Evolutionary conservation across 2,888 invertebrate genomes (phyloP).

Genomic region (Pardosa pseudoannulata): DNA sequence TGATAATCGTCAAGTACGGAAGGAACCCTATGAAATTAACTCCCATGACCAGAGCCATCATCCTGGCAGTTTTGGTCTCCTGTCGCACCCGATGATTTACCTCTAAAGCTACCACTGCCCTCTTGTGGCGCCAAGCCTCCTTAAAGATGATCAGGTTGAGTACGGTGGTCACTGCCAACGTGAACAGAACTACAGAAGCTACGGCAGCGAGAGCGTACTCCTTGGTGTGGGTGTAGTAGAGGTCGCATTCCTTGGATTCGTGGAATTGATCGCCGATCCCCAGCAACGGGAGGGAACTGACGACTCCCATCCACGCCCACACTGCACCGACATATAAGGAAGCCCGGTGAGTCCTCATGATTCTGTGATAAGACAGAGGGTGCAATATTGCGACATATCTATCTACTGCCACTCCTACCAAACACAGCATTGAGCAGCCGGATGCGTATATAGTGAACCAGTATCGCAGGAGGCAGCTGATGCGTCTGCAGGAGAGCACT

Average conservation of each 20-base stretch:
- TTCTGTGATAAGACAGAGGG: conserved; percentile 72
- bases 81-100: conserved; percentile 54
- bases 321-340: conserved; percentile 62
- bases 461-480: conserved; percentile 73
- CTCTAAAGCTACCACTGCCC: conserved; percentile 71
- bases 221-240: conserved; percentile 73
- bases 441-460: conserved; percentile 73
- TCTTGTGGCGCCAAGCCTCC: conserved; percentile 74
- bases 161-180: conserved; percentile 73
- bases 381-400: conserved; percentile 74
- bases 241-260: conserved; percentile 74
- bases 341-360: conserved; percentile 69
- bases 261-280: conserved; percentile 67
- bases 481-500: conserved; percentile 72
- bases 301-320: conserved; percentile 74
- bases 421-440: conserved; percentile 73
- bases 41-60: conserved; percentile 75
- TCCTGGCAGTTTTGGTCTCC: conserved; percentile 74
- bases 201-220: conserved; percentile 73
- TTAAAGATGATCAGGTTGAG: conserved; percentile 75
- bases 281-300: conserved; percentile 73
- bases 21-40: conserved; percentile 74
- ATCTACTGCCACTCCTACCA: conserved; percentile 74
- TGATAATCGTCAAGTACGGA: conserved; percentile 74
- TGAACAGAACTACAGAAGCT: conserved; percentile 72